phyloP scores from a whole-genome alignment of 2,797 vertebrate species.

The Falco berigora region DNA sequence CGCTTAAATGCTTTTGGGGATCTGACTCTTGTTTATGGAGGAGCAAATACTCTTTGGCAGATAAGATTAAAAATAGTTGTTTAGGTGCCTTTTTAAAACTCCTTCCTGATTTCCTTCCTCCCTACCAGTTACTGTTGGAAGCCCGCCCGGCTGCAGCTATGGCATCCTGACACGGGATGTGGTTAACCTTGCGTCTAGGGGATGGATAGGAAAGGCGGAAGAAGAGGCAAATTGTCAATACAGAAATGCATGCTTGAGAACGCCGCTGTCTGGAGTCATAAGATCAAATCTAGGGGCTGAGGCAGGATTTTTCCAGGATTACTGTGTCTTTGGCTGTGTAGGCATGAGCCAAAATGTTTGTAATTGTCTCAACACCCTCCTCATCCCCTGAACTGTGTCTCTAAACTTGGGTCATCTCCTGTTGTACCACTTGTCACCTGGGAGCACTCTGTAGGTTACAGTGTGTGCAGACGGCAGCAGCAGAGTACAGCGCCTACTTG shows the following conservation, averaged over 20 bases:
- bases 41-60: not conserved
- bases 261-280: not conserved
- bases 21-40: not conserved
- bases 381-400: not conserved
- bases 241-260: not conserved
- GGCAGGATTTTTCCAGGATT: not conserved
- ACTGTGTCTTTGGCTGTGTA: rapidly evolving
- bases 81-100: not conserved
- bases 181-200: not conserved
- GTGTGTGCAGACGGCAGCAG: not conserved
- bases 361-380: not conserved
- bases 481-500: not conserved
- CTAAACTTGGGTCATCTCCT: not conserved
- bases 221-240: not conserved
- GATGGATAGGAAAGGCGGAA: not conserved
- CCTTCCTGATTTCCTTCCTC: not conserved
- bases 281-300: not conserved
- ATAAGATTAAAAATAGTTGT: not conserved
- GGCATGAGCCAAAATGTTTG: not conserved
- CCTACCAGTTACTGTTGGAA: not conserved
- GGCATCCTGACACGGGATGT: rapidly evolving
- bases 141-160: not conserved
- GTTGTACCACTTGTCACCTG: rapidly evolving
- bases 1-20: not conserved
- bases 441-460: not conserved